phyloP scores from a whole-genome alignment of 2,888 invertebrate species.

The Phaedon cochleariae region DNA sequence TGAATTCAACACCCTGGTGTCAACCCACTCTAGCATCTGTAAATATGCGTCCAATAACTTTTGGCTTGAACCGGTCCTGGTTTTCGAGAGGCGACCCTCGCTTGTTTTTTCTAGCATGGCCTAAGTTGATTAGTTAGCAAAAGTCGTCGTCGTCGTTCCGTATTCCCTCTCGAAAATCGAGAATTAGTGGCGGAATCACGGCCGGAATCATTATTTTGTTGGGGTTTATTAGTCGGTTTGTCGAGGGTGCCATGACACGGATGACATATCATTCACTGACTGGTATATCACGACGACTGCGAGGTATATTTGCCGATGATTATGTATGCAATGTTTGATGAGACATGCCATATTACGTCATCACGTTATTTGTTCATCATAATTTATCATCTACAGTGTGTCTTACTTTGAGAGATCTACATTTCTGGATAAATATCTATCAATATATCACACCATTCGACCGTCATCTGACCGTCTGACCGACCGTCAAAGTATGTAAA shows the following conservation, averaged over 20 bases:
- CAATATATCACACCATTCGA: too few relatives aligned
- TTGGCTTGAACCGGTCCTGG: background rate
- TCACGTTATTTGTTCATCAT: too few relatives aligned
- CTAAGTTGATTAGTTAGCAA: slow-evolving; percentile 46
- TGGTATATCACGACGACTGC: background rate
- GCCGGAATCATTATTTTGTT: slow-evolving; percentile 40
- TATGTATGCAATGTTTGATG: background rate
- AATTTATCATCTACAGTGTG: too few relatives aligned
- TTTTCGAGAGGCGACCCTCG: slow-evolving; percentile 32
- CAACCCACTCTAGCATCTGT: slow-evolving; percentile 8
- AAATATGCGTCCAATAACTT: background rate
- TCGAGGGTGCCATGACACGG: too few relatives aligned
- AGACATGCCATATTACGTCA: too few relatives aligned
- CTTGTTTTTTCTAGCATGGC: slow-evolving; percentile 40
- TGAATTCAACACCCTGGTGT: too few relatives aligned
- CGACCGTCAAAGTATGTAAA: too few relatives aligned
- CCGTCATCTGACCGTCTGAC: too few relatives aligned
- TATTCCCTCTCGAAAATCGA: slow-evolving; percentile 42
- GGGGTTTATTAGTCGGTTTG: slow-evolving; percentile 39
- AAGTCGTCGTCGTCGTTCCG: slow-evolving; percentile 42
- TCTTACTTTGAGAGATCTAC: too few relatives aligned
- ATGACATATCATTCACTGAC: slow-evolving; percentile 31
- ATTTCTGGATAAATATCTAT: too few relatives aligned
- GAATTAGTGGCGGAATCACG: slow-evolving; percentile 50
- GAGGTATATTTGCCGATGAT: slow-evolving; percentile 11